Conservation (phyloP, 2,888 invertebrate genomes). For the Oscheius sp. region DNA sequence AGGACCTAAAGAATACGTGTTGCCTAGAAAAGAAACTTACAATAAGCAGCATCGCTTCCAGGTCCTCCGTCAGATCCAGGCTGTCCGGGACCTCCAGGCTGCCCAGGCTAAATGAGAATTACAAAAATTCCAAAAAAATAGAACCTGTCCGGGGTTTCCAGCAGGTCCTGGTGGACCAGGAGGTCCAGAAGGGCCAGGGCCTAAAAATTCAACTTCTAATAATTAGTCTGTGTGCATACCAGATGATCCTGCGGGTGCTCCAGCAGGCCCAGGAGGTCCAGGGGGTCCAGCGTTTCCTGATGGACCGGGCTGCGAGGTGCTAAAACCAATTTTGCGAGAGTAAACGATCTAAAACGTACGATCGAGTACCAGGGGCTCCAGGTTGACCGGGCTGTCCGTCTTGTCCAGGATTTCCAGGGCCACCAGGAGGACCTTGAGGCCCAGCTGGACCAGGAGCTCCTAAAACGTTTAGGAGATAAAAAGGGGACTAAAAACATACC, state of each 20-base stretch:
- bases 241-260: slow-evolving; percentile 13
- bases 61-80: slow-evolving; percentile 29
- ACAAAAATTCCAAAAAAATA: too few relatives aligned
- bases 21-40: background rate
- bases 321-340: background rate
- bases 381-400: slow-evolving; percentile 34
- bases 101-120: too few relatives aligned
- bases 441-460: slow-evolving; percentile 22
- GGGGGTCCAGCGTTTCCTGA: slow-evolving; percentile 18
- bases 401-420: slow-evolving; percentile 30
- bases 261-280: slow-evolving; percentile 29
- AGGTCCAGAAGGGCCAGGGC: background rate
- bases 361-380: slow-evolving; percentile 11
- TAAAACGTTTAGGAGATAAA: background rate
- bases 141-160: slow-evolving; percentile 23
- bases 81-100: slow-evolving; percentile 17
- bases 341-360: background rate
- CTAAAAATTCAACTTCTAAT: background rate
- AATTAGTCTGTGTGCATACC: background rate
- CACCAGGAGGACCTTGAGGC: slow-evolving; percentile 24
- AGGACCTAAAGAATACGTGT: slow-evolving; percentile 6
- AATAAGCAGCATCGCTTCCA: slow-evolving; percentile 4
- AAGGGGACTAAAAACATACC: too few relatives aligned
- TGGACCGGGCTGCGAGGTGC: slow-evolving; percentile 5
- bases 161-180: slow-evolving; percentile 18